A percentile compares a stretch with the other conserved stretches of the same genome.
Conservation (phyloP, 2,888 invertebrate species). For the Parnassius apollo region DNA sequence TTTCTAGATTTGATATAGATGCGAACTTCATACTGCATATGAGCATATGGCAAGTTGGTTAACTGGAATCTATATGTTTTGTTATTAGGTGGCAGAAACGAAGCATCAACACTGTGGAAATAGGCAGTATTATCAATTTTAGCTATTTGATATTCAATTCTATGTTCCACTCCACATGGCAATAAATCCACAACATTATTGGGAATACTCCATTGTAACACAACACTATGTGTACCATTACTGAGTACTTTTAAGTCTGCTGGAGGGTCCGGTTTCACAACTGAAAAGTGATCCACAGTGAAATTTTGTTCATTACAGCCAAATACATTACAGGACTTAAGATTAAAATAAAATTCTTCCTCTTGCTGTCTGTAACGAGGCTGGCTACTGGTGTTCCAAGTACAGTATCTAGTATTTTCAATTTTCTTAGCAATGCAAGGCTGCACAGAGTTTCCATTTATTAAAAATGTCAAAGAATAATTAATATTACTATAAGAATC, state of each 20-base stretch:
- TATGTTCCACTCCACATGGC: slow-evolving; percentile 59
- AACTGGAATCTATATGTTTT: slow-evolving; percentile 69
- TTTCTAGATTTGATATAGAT: slow-evolving; percentile 83
- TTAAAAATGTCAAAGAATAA: slow-evolving; percentile 52
- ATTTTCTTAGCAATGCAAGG: slow-evolving; percentile 43
- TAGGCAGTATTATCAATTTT: slow-evolving; percentile 67
- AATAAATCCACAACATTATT: slow-evolving; percentile 60
- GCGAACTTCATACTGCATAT: slow-evolving; percentile 86
- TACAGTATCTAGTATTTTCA: slow-evolving; percentile 46
- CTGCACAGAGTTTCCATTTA: slow-evolving; percentile 43
- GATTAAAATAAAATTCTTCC: slow-evolving; percentile 77
- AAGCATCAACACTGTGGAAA: slow-evolving; percentile 65
- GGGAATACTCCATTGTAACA: slow-evolving; percentile 61
- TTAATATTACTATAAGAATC: slow-evolving; percentile 56
- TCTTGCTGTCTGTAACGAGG: slow-evolving; percentile 71
- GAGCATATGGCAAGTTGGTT: slow-evolving; percentile 82
- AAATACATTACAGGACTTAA: slow-evolving; percentile 83
- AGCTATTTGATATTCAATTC: slow-evolving; percentile 72
- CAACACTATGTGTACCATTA: slow-evolving; percentile 59
- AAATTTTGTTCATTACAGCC: slow-evolving; percentile 76
- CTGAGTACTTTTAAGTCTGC: slow-evolving; percentile 47
- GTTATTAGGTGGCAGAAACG: slow-evolving; percentile 53
- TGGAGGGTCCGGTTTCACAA: slow-evolving; percentile 65
- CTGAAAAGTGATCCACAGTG: slow-evolving; percentile 81
- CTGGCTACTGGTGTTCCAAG: slow-evolving; percentile 53